phyloP scores from a whole-genome alignment of 2,888 invertebrate species.

The Cryptus armator region DNA sequence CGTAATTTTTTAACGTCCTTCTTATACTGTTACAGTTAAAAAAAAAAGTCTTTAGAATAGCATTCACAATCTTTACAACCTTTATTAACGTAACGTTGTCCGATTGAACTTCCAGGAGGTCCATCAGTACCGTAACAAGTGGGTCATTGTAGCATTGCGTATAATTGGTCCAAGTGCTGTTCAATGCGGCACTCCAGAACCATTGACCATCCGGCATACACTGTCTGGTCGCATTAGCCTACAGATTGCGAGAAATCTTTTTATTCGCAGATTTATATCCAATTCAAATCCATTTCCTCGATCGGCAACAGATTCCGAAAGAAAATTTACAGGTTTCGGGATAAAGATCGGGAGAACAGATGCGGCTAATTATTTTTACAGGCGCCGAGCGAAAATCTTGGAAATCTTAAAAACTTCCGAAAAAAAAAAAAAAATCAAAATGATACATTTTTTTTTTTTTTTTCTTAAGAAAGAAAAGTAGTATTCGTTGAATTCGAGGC shows the following conservation, averaged over 20 bases:
- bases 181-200: constrained; percentile 83
- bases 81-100: constrained; percentile 77
- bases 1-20: no score
- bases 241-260: constrained; percentile 32
- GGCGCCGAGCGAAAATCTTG: no score
- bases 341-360: no score
- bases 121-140: constrained; percentile 84
- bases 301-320: neutral
- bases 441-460: no score
- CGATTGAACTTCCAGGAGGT: constrained; percentile 76
- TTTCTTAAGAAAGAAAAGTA: no score
- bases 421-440: no score
- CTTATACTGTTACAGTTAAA: no score
- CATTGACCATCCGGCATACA: constrained; percentile 86
- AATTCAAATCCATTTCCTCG: neutral
- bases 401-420: no score
- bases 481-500: neutral
- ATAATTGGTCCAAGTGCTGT: constrained; percentile 86
- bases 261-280: neutral
- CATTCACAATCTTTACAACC: constrained; percentile 37
- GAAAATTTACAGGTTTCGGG: neutral
- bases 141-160: constrained; percentile 84
- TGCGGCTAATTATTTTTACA: no score
- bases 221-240: constrained; percentile 85
- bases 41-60: no score